Percentiles rank a stretch among this genome's conserved stretches.
phyloP scores from a whole-genome alignment of 2,113 vertebrate species.

The Charadrius vociferus region DNA sequence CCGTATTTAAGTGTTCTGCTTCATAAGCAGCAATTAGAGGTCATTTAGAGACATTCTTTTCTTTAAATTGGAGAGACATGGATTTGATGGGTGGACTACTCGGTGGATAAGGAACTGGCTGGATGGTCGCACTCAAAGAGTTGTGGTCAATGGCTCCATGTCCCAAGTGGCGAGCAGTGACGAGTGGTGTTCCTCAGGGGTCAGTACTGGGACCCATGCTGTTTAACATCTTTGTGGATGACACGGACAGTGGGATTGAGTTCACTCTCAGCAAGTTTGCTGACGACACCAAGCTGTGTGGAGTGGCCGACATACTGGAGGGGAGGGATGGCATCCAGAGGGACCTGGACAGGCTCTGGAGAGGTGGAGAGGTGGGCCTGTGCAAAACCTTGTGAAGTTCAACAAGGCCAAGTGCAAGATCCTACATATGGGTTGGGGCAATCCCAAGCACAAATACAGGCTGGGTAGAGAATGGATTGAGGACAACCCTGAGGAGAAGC shows the following conservation, averaged over 20 bases:
- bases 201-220: neutral
- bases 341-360: neutral
- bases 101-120: neutral
- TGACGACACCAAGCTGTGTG: fast-evolving
- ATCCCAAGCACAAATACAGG: neutral
- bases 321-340: neutral
- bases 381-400: neutral
- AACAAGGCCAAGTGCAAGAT: neutral
- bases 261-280: no score
- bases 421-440: neutral
- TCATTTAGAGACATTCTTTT: neutral
- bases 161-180: neutral
- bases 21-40: neutral
- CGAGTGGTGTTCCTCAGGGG: neutral
- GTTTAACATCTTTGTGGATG: neutral
- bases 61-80: neutral
- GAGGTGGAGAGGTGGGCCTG: neutral
- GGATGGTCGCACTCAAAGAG: neutral
- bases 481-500: neutral
- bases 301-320: neutral
- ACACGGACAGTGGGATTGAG: neutral
- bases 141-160: neutral
- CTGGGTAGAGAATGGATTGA: neutral
- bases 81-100: neutral
- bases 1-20: neutral